Evolutionary conservation across 2,888 invertebrate species (phyloP).

Genomic region (Tricholauxania praeusta): DNA sequence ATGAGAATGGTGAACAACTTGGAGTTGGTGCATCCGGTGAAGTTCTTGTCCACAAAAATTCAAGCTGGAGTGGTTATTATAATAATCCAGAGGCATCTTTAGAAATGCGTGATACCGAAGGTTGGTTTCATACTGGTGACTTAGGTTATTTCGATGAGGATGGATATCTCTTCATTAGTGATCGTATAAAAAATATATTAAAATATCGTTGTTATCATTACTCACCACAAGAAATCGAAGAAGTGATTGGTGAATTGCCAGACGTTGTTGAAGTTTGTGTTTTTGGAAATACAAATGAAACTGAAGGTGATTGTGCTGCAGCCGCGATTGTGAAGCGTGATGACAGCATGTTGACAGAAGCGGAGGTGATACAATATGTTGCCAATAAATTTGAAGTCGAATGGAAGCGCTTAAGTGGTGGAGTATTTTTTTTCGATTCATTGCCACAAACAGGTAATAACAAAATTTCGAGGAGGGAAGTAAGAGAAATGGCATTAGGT

Average conservation of each 20-base stretch:
- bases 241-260: slow-evolving; percentile 51
- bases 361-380: slow-evolving; percentile 50
- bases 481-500: neutral
- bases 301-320: slow-evolving; percentile 55
- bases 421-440: slow-evolving; percentile 49
- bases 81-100: slow-evolving; percentile 55
- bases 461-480: slow-evolving; percentile 42
- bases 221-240: slow-evolving; percentile 63
- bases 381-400: slow-evolving; percentile 40
- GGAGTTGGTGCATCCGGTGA: slow-evolving; percentile 57
- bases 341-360: slow-evolving; percentile 42
- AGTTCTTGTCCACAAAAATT: slow-evolving; percentile 52
- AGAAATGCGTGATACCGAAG: slow-evolving; percentile 54
- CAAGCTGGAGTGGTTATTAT: slow-evolving; percentile 60
- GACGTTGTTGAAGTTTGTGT: slow-evolving; percentile 59
- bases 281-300: slow-evolving; percentile 57
- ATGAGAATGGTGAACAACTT: slow-evolving; percentile 52
- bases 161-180: slow-evolving; percentile 58
- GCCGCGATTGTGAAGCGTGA: slow-evolving; percentile 54
- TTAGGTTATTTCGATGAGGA: slow-evolving; percentile 63
- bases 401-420: slow-evolving; percentile 51
- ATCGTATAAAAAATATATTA: slow-evolving; percentile 63
- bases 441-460: slow-evolving; percentile 49
- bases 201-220: slow-evolving; percentile 60
- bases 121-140: slow-evolving; percentile 64